These are phyloP conservation scores for Acrocephalus scirpaceus DNA, from an alignment of 2,797 vertebrate genomes.

Conservation along the genomic window DNA sequence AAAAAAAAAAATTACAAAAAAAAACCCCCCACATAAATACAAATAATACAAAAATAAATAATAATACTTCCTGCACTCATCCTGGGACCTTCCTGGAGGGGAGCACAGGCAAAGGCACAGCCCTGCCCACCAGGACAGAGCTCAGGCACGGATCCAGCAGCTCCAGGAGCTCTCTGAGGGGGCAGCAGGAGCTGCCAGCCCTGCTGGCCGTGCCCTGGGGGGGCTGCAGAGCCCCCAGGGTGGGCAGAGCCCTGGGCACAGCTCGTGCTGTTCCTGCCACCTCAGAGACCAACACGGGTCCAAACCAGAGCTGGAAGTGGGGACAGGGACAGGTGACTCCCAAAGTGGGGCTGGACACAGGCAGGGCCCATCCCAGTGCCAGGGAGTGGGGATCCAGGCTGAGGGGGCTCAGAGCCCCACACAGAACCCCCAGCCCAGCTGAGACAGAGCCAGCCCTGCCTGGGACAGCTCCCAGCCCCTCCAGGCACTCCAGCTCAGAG, in stretches of 20 bases:
- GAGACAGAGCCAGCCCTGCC: background rate
- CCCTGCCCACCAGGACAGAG: background rate
- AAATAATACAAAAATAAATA: too few relatives aligned
- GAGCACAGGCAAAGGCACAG: background rate
- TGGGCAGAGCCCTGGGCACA: background rate
- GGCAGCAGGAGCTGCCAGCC: background rate
- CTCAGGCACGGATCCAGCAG: rapidly evolving
- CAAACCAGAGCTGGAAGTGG: background rate
- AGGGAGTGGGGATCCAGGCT: background rate
- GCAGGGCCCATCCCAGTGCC: background rate
- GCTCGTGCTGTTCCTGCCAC: background rate
- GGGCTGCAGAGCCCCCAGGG: rapidly evolving
- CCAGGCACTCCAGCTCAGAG: too few relatives aligned
- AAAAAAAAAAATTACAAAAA: background rate
- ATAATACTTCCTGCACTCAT: too few relatives aligned
- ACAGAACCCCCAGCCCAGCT: background rate
- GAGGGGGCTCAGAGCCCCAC: background rate
- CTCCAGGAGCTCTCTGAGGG: background rate
- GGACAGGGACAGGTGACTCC: rapidly evolving
- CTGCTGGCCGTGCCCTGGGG: background rate
- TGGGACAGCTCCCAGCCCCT: background rate
- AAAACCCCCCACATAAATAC: too few relatives aligned
- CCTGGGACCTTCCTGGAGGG: background rate
- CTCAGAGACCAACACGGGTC: rapidly evolving
- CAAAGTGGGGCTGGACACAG: background rate